These are phyloP conservation scores for Saccostrea glomerata DNA, from an alignment of 1,140 invertebrate species.

Conservation along the genomic window DNA sequence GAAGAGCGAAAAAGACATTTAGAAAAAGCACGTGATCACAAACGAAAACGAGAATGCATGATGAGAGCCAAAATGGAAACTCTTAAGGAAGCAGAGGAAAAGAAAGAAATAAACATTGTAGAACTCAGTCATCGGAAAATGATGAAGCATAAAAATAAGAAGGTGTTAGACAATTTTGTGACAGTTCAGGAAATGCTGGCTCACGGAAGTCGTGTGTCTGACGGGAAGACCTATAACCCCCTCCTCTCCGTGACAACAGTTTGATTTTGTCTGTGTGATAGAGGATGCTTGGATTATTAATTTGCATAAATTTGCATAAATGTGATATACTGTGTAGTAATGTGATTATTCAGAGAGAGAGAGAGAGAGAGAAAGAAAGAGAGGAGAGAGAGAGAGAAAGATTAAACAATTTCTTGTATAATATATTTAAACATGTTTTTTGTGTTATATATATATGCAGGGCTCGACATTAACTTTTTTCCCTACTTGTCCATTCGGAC, in stretches of 20 bases:
- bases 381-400: neutral
- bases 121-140: conserved; percentile 81
- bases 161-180: conserved; percentile 80
- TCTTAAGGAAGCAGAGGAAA: conserved; percentile 75
- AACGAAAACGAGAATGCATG: conserved; percentile 77
- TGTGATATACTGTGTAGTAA: conserved; percentile 10
- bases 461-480: no score
- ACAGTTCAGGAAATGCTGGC: conserved; percentile 81
- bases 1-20: conserved; percentile 88
- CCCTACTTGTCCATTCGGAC: no score
- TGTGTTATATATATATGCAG: neutral
- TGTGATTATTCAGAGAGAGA: conserved; percentile 3
- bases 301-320: conserved; percentile 39
- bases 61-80: conserved; percentile 77
- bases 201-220: conserved; percentile 77
- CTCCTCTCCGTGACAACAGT: conserved; percentile 78
- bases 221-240: conserved; percentile 75
- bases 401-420: no score
- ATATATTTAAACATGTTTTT: neutral
- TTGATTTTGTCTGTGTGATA: conserved; percentile 57
- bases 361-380: neutral
- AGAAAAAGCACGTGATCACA: conserved; percentile 85
- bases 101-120: conserved; percentile 77
- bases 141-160: conserved; percentile 79
- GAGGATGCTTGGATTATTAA: neutral